Conservation (phyloP, 2,113 vertebrate genomes). For the Mola mola region DNA sequence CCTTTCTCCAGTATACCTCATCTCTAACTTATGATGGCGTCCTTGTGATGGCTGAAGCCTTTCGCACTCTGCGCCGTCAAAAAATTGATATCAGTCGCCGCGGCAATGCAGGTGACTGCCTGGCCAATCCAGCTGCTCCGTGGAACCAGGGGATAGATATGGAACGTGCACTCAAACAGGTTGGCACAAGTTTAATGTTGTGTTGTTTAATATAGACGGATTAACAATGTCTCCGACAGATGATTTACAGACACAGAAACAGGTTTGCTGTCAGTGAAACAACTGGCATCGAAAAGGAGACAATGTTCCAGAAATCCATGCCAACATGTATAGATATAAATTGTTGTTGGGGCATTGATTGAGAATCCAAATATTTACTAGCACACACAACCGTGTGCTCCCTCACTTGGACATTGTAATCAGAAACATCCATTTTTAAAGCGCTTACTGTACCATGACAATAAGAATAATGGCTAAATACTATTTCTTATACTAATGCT, state of each 20-base stretch:
- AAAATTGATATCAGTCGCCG: conserved; percentile 98
- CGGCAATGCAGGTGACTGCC: conserved; percentile 98
- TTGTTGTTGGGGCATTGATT: too few relatives aligned
- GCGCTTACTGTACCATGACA: too few relatives aligned
- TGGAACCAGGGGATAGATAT: conserved; percentile 99
- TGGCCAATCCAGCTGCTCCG: conserved; percentile 96
- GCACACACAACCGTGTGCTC: too few relatives aligned
- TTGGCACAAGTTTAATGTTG: conserved; percentile 53
- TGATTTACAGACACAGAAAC: neutral
- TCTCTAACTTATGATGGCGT: conserved; percentile 96
- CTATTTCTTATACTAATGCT: too few relatives aligned
- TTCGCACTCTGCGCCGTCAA: conserved; percentile 94
- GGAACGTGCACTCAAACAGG: conserved; percentile 99
- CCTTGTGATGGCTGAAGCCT: conserved; percentile 98
- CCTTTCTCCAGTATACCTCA: conserved; percentile 89
- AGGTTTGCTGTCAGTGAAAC: neutral
- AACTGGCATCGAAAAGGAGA: neutral
- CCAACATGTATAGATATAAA: too few relatives aligned
- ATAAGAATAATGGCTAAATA: too few relatives aligned
- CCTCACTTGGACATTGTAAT: too few relatives aligned
- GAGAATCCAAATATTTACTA: too few relatives aligned
- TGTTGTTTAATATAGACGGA: neutral
- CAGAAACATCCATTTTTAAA: too few relatives aligned
- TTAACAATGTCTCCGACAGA: neutral
- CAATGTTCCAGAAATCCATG: neutral